Evolutionary conservation across 2,888 invertebrate genomes (phyloP).

Genomic region (Dexiosoma caninum): DNA sequence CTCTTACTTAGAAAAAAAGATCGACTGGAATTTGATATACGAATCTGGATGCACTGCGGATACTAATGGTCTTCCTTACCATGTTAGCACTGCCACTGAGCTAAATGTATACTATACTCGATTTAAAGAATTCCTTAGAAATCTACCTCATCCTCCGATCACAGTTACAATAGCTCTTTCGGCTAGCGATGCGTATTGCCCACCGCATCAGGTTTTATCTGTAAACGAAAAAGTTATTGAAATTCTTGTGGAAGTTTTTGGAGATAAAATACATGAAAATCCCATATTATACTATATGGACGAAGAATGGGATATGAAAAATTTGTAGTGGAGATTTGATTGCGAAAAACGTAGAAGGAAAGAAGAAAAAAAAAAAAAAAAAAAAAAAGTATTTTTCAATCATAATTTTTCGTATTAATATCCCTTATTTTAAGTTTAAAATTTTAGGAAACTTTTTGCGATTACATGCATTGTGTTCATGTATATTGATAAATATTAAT

Average conservation of each 20-base stretch:
- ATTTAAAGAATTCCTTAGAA: slow-evolving; percentile 81
- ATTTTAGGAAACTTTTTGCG: slow-evolving; percentile 41
- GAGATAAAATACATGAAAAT: slow-evolving; percentile 71
- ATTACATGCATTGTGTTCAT: neutral
- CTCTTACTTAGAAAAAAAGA: slow-evolving; percentile 81
- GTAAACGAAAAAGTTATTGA: slow-evolving; percentile 85
- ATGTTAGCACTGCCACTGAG: slow-evolving; percentile 85
- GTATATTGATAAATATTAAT: neutral
- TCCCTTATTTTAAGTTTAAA: slow-evolving; percentile 47
- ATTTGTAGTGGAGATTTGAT: slow-evolving; percentile 65
- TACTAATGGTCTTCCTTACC: slow-evolving; percentile 89
- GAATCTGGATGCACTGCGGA: slow-evolving; percentile 94
- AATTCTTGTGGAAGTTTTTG: slow-evolving; percentile 78
- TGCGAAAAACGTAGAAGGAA: neutral
- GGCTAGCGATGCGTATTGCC: slow-evolving; percentile 93
- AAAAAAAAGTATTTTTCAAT: slow-evolving; percentile 1
- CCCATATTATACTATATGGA: slow-evolving; percentile 76
- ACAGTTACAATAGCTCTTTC: slow-evolving; percentile 89
- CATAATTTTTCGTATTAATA: slow-evolving; percentile 20
- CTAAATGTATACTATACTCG: slow-evolving; percentile 81
- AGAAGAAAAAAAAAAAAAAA: neutral
- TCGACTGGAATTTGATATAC: slow-evolving; percentile 89
- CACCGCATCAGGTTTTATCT: slow-evolving; percentile 87
- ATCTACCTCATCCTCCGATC: slow-evolving; percentile 81
- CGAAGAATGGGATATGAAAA: slow-evolving; percentile 77